Evolutionary conservation across 2,797 vertebrate species (phyloP).

Genomic region (Tachyglossus aculeatus): DNA sequence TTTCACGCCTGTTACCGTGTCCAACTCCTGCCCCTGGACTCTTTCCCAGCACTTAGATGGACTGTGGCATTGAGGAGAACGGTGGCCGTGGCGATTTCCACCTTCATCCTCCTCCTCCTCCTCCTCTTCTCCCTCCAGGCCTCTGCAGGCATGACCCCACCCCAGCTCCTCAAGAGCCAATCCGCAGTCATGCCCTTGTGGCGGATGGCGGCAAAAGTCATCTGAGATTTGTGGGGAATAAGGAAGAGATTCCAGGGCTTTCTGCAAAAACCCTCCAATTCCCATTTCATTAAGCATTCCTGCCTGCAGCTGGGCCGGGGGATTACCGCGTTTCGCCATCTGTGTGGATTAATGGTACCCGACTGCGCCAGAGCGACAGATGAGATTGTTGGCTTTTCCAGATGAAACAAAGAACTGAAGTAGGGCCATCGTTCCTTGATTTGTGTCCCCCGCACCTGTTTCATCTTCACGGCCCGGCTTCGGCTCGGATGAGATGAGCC

Average conservation of each 20-base stretch:
- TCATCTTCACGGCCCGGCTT: no score
- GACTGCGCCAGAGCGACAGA: constrained; percentile 64
- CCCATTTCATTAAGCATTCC: constrained; percentile 83
- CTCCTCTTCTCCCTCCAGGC: no score
- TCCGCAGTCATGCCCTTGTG: constrained; percentile 40
- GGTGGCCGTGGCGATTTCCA: no score
- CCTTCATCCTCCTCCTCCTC: no score
- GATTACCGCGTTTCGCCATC: constrained; percentile 81
- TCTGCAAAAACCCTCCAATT: constrained; percentile 79
- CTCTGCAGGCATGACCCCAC: no score
- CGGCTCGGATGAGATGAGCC: no score
- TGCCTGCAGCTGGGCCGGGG: constrained; percentile 78
- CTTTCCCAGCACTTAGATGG: no score
- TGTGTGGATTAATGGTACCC: constrained; percentile 82
- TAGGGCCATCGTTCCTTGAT: constrained; percentile 53
- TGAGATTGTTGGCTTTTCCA: constrained; percentile 72
- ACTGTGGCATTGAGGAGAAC: no score
- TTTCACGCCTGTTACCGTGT: no score
- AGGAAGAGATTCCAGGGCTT: constrained; percentile 68
- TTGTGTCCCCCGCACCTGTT: constrained; percentile 66
- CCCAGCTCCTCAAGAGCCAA: constrained; percentile 12
- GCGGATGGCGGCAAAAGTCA: constrained; percentile 61
- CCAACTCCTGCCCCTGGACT: no score
- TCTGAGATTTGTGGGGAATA: constrained; percentile 66
- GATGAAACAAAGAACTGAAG: constrained; percentile 62